Evolutionary conservation across 2,113 vertebrate species (phyloP).

Genomic region (Nymphicus hollandicus): DNA sequence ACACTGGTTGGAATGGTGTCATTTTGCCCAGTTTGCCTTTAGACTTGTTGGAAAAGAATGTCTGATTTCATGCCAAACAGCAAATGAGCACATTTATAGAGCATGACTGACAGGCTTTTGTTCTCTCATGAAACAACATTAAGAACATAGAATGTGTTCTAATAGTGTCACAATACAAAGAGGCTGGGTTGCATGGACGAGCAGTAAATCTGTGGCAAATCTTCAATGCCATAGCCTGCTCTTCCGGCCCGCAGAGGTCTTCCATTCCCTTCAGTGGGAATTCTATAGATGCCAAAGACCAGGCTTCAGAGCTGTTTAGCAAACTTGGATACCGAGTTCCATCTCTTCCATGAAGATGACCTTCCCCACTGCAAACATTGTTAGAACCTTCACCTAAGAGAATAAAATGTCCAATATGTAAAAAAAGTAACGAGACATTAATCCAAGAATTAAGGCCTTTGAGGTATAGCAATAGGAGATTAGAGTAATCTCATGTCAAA

Average conservation of each 20-base stretch:
- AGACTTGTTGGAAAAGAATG: not conserved
- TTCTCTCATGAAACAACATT: not conserved
- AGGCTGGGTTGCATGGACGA: not conserved
- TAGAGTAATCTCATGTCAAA: conserved; percentile 35
- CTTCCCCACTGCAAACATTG: not conserved
- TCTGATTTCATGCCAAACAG: not conserved
- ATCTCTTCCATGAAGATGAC: not conserved
- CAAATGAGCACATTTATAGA: not conserved
- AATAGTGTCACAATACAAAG: not conserved
- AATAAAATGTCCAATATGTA: conserved; percentile 11
- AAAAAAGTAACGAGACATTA: conserved; percentile 23
- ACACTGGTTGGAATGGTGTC: not conserved
- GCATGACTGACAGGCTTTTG: not conserved
- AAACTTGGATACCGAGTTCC: not conserved
- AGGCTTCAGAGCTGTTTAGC: not conserved
- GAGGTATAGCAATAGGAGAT: conserved; percentile 14
- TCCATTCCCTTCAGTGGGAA: not conserved
- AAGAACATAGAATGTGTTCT: not conserved
- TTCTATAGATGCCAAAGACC: not conserved
- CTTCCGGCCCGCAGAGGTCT: not conserved
- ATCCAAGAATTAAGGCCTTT: conserved; percentile 42
- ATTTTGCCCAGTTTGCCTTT: not conserved
- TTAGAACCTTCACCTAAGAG: not conserved
- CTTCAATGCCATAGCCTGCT: not conserved
- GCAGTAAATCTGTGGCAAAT: not conserved